A percentile compares a stretch with the other conserved stretches of the same genome.
phyloP scores from a whole-genome alignment of 2,888 invertebrate species.

The Leistus spinibarbis region DNA sequence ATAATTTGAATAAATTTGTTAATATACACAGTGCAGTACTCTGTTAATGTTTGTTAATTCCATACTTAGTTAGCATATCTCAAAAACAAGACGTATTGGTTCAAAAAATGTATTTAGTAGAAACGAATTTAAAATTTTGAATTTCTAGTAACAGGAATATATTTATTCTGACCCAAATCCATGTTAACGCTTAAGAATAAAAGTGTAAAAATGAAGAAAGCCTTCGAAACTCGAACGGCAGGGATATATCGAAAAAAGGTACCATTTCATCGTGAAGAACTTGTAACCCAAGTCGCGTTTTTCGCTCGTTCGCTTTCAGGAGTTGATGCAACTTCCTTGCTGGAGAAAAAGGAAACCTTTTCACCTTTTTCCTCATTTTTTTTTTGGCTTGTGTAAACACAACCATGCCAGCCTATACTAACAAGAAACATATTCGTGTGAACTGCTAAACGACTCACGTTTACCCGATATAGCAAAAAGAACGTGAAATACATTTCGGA shows the following conservation, averaged over 20 bases:
- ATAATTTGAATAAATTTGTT: too few relatives aligned
- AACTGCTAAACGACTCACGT: background rate
- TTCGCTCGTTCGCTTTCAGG: conserved; percentile 9
- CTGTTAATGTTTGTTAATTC: too few relatives aligned
- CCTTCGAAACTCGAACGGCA: conserved; percentile 23
- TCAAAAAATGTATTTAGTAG: too few relatives aligned
- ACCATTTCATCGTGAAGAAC: conserved; percentile 1
- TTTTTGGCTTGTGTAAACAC: conserved; percentile 9
- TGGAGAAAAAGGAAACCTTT: background rate
- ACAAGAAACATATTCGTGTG: background rate
- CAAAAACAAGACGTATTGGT: too few relatives aligned
- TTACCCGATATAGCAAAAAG: background rate
- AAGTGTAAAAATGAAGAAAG: conserved; percentile 32
- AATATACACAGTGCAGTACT: too few relatives aligned
- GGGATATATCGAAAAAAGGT: conserved; percentile 11
- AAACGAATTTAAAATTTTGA: too few relatives aligned
- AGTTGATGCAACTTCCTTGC: background rate
- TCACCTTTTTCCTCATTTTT: background rate
- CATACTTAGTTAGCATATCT: too few relatives aligned
- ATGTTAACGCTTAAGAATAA: conserved; percentile 37
- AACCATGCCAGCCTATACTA: conserved; percentile 12
- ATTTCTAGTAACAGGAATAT: background rate
- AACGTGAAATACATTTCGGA: background rate
- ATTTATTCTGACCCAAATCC: conserved; percentile 38
- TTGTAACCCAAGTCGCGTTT: conserved; percentile 31